These are phyloP conservation scores for Casuarius casuarius DNA, from an alignment of 2,113 vertebrate genomes.

Conservation along the genomic window DNA sequence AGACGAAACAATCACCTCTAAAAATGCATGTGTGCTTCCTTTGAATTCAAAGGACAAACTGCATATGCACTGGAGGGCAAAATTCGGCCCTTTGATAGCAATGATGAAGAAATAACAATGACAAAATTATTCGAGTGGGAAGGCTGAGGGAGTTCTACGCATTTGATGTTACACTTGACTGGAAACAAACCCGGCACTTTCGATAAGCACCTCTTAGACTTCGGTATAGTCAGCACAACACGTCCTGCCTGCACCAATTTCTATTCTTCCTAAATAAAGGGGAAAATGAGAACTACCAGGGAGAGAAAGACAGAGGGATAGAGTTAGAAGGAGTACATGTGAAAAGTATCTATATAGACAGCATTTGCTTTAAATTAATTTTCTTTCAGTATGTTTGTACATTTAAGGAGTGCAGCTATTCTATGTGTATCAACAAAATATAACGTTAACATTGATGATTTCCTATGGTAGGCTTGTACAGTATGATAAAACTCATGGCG, in stretches of 20 bases:
- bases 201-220: slow-evolving; percentile 16
- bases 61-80: not conserved
- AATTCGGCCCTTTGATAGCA: slow-evolving; percentile 14
- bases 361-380: not conserved
- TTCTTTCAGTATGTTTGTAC: not conserved
- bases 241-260: not conserved
- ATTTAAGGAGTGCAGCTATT: not conserved
- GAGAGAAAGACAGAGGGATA: not conserved
- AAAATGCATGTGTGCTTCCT: not conserved
- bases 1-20: slow-evolving; percentile 13
- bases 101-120: slow-evolving; percentile 43
- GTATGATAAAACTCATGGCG: not conserved
- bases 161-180: slow-evolving; percentile 28
- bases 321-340: not conserved
- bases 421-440: not conserved
- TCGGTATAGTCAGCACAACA: not conserved
- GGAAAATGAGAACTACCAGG: not conserved
- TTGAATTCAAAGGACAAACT: slow-evolving; percentile 29
- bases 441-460: not conserved
- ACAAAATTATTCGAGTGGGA: slow-evolving; percentile 38
- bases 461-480: not conserved
- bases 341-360: not conserved
- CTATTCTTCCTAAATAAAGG: not conserved
- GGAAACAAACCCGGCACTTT: slow-evolving; percentile 23
- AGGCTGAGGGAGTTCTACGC: slow-evolving; percentile 20